Evolutionary conservation across 2,797 vertebrate species (phyloP), one percentile per base, ranked within the genome.

Genomic region (Catamblyrhynchus diadema): DNA sequence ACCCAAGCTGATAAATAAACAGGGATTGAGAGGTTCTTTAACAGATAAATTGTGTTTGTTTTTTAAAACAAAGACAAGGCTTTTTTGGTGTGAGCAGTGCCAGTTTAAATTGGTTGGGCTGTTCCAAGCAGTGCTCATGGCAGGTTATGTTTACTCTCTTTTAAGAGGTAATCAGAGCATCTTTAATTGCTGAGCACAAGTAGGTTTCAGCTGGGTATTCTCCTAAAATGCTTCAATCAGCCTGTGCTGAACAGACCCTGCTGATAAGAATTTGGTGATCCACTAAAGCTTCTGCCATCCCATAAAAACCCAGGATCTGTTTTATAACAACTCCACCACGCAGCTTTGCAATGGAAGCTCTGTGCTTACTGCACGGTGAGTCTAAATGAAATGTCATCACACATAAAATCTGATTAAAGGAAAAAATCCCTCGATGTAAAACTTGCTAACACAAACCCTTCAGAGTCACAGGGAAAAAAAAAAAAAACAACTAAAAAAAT

Each of bases 91-190:
- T 71, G 64, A 87, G 51, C 60, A 78, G 57, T 14, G 81, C 19
- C 66, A 56, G 42, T 86, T 92, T 57, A 83, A 93, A 92, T 42
- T 65, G 75, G 27, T 27, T 42, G 56, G 62, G 57, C 50, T 83
- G 70, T 41, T 94, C 78, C 73, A 86, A 88, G 84, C 79, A 82
- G 57, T 8, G 42, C 8, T 86, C 66, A 6, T 5, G 37, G 81
- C 47, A 86, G 59, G 66, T 83, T 94, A 61, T 56, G 51, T 89
- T 92, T 94, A 81, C 71, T 35, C 42, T 75, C 72, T 83, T 95
- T 72, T 83, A 87, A 91, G 75, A 90, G 85, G 79, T 59, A 93
- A 91, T 88, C 84, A 83, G 72, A 94, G 69, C 86, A 92, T 60
- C 90, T 88, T 91, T 78, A 94, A 94, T 75, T 83, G 92, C 85